Evolutionary conservation across 2,797 vertebrate species (phyloP).

Genomic region (Lepilemur ruficaudatus): DNA sequence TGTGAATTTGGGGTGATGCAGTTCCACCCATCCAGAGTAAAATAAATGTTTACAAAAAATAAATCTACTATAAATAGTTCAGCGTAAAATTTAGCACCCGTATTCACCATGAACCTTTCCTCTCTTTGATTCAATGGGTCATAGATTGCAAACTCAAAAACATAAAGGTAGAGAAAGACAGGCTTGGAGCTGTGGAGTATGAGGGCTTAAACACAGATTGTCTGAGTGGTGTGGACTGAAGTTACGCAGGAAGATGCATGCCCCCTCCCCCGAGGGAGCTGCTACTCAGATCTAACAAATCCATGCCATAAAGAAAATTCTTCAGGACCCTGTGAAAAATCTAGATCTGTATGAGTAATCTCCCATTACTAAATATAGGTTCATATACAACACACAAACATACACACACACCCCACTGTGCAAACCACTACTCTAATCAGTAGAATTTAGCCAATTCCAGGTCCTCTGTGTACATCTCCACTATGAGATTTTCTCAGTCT

Average conservation of each 20-base stretch:
- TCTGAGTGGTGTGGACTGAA: rapidly evolving
- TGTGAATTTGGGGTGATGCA: background rate
- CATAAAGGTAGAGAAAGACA: background rate
- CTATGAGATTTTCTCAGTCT: background rate
- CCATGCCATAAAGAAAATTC: background rate
- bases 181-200: rapidly evolving
- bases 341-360: background rate
- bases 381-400: background rate
- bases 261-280: too few relatives aligned
- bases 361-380: background rate
- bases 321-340: background rate
- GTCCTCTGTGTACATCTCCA: rapidly evolving
- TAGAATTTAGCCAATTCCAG: background rate
- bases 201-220: background rate
- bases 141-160: background rate
- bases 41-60: background rate
- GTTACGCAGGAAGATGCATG: background rate
- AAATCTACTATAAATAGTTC: background rate
- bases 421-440: background rate
- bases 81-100: background rate
- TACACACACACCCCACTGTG: background rate
- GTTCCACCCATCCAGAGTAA: background rate
- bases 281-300: background rate
- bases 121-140: background rate
- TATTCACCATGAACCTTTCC: too few relatives aligned